Base-by-base conservation (phyloP, 1,140 invertebrate species). In the Octopus sinensis region DNA sequence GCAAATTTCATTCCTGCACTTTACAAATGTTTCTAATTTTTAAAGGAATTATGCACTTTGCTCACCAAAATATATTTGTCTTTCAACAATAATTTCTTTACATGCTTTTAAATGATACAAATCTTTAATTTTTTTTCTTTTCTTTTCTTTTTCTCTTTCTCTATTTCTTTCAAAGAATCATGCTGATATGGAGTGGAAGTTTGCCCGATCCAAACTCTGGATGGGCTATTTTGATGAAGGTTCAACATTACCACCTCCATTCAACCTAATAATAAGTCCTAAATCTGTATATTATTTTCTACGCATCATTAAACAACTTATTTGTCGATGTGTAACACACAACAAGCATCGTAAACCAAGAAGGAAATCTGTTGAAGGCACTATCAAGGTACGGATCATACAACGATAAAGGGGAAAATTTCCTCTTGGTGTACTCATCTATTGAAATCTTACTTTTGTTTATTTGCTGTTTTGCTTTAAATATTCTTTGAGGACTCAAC, bases 181-280 rank as follows among this genome's bases (percentile, higher is more conserved):
- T 83, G 92, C 92, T 0, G 93, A 93, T 87, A 89, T 92, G 85
- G 92, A 93, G 85, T 93, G 92, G 93, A 93, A 93, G 83, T 93
- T 93, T 85, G 91, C 92, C 30, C 88, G 92, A 9, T 92, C 92
- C 12, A 93, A 93, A 82, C 87, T 93, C 6, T 93, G 92, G 92
- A 93, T 93, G 91, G 91, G 92, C 51, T 93, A 93, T 83, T 93
- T 93, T 84, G 92, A 93, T 81, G 91, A 92, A 84, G 92, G 93
- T 2, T 93, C 91, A 6, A 92, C 92, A 53, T 87, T 93, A 6
- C 92, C 92, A 0, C 88, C 92, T 6, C 93, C 92, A 1, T 93
- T 93, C 85, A 93, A 93, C 85, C 88, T 93, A 10, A 90, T 93
- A 81, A 90, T 93, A 83, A 93, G 92, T 80, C 92, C 92, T 0